Evolutionary conservation across 2,113 vertebrate genomes (phyloP), one percentile per base, ranked within the genome.

Genomic region (Oophaga pumilio): DNA sequence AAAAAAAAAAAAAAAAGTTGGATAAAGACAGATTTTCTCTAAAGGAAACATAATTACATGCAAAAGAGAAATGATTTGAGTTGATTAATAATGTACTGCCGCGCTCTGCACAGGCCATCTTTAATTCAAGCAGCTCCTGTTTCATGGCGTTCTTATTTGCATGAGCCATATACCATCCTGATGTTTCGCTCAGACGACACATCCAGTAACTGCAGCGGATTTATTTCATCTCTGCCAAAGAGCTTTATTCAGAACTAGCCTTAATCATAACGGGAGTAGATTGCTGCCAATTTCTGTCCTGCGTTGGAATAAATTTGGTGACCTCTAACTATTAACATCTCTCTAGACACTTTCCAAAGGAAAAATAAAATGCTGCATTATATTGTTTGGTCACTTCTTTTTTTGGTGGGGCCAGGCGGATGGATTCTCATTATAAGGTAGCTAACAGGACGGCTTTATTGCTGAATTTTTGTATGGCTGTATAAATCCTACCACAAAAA

Each of bases 1-100:
- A 18, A 88, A 87, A 89, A 20, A 89, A 81, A 59, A 60, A 64
- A 5, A 64, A 81, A 49, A 62, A 49, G 1, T 43, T 43, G 7
- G 43, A 66, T 60, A n/a, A 22, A 64, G 76, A 79, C 76, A 22
- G 49, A 82, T 82, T 1, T 26, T 9, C 80, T 68, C 22, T 4
- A 49, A 57, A 43, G 80, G 80, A 64, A 50, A 66, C 80, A 64
- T 50, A 64, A 82, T 66, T 66, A 50, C 22, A 66, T 50, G 33
- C 62, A 82, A 66, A 4, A 12, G 43, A 52, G 33, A 82, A 50
- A 82, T 50, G 6, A 68, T 82, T 68, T 52, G 0, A 22, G 8
- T 2, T 8, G 80, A 82, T 68, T 15, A 50, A 82, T 82, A 68
- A 68, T 82, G 60, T 49, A 66, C 20, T 52, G 17, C 43, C 2